phyloP scores from a whole-genome alignment of 2,888 invertebrate genomes.

The Holacanthella duospinosa region DNA sequence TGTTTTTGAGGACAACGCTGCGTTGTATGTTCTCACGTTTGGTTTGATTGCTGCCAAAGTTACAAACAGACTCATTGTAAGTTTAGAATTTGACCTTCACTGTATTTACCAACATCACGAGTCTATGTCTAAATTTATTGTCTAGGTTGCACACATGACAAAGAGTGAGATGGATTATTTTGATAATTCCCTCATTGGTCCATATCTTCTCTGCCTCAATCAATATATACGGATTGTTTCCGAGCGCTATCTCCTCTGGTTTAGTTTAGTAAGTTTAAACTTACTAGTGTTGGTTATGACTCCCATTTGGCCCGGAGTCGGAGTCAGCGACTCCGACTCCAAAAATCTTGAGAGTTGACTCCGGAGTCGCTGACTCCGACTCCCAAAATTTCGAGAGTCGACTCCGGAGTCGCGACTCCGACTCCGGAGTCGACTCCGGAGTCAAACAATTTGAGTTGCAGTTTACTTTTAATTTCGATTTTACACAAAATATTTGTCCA shows the following conservation, averaged over 20 bases:
- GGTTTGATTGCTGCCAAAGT: constrained; percentile 94
- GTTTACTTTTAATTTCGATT: too few relatives aligned
- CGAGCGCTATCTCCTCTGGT: constrained; percentile 75
- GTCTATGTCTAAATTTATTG: neutral
- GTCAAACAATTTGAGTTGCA: too few relatives aligned
- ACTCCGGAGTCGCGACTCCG: too few relatives aligned
- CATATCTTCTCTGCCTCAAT: constrained; percentile 88
- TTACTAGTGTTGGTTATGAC: too few relatives aligned
- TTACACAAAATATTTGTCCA: too few relatives aligned
- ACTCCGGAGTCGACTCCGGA: too few relatives aligned
- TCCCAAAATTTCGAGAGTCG: too few relatives aligned
- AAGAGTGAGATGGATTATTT: constrained; percentile 94
- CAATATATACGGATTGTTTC: constrained; percentile 94
- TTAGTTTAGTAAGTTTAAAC: constrained; percentile 74
- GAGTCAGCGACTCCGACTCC: too few relatives aligned
- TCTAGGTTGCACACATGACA: constrained; percentile 96
- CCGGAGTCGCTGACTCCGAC: too few relatives aligned
- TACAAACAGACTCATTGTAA: constrained; percentile 87
- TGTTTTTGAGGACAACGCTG: constrained; percentile 80
- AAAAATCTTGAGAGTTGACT: too few relatives aligned
- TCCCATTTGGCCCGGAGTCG: too few relatives aligned
- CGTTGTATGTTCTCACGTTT: constrained; percentile 85
- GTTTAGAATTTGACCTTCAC: constrained; percentile 40
- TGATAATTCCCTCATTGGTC: constrained; percentile 86
- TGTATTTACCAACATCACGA: neutral